Evolutionary conservation across 1,140 invertebrate species (phyloP), one percentile per base, ranked within the genome.

Genomic region (Caenorhabditis briggsae): DNA sequence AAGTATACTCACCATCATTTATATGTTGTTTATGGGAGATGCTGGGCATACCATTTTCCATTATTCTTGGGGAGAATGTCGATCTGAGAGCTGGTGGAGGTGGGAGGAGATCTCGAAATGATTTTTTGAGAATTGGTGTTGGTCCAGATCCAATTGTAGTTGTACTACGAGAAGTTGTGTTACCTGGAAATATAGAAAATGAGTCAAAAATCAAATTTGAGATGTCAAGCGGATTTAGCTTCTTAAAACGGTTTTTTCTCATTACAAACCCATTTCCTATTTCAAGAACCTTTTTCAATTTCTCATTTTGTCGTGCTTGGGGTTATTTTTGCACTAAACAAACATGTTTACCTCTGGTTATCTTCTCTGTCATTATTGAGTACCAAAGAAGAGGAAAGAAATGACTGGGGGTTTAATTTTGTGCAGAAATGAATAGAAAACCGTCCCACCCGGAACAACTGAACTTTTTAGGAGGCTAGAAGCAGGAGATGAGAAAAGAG

Each of bases 81-180:
- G 84, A 85, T 12, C 61, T 46, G 46, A 61, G 55, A 23, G 43
- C 5, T 64, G 59, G 46, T 6, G 50, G 61, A 11, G 61, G 50
- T 53, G 61, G 84, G n/a, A 74, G 84, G 16, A 58, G 84, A n/a
- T 78, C 70, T 78, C 70, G 70, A 23, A 85, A 78, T 59, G 84
- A 65, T 20, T 85, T 64, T 65, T 65, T 85, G 64, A 74, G 20
- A 18, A 59, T 84, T 20, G 55, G 83, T 23, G 59, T 65, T 23
- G 56, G 59, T 9, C 41, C 41, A 9, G 53, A 78, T 0, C 70
- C 70, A 11, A 78, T 78, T 53, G 70, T 78, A 18, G 70, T 78
- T 1, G 70, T 78, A 50, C 70, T 78, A 2, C 70, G 43, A 18
- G 70, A 78, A 78, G 70, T 78, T 50, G 70, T 43, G 46, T 78